Evolutionary conservation across 2,113 vertebrate species (phyloP).

Genomic region (Bos indicus): DNA sequence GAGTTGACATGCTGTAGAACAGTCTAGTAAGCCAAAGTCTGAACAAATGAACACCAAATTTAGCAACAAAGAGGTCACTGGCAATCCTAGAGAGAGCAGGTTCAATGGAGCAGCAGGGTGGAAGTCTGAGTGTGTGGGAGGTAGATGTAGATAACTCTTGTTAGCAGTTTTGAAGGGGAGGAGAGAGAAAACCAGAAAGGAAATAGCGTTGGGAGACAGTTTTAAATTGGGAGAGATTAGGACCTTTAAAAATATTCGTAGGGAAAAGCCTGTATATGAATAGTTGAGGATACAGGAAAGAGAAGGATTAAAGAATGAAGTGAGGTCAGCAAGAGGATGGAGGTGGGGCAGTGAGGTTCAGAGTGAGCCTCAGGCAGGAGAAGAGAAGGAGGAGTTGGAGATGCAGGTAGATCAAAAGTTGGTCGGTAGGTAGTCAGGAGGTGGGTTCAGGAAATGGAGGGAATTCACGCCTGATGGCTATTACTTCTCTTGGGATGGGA

Average conservation of each 20-base stretch:
- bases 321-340: neutral
- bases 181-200: neutral
- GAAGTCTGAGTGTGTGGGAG: neutral
- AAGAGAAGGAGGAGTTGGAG: neutral
- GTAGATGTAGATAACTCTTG: neutral
- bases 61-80: neutral
- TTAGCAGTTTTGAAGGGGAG: neutral
- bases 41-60: neutral
- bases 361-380: neutral
- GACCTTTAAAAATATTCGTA: neutral
- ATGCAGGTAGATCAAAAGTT: neutral
- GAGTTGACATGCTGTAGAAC: neutral
- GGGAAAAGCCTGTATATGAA: neutral
- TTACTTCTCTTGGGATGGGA: neutral
- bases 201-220: neutral
- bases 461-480: neutral
- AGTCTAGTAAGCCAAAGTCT: neutral
- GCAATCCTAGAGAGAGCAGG: neutral
- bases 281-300: neutral
- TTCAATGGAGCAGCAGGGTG: neutral
- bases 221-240: neutral
- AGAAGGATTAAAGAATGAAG: neutral
- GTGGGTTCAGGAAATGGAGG: neutral
- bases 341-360: neutral
- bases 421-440: neutral